Evolutionary conservation across 2,113 vertebrate species (phyloP), one percentile per base, ranked within the genome.

Genomic region (Rhipidura dahli): DNA sequence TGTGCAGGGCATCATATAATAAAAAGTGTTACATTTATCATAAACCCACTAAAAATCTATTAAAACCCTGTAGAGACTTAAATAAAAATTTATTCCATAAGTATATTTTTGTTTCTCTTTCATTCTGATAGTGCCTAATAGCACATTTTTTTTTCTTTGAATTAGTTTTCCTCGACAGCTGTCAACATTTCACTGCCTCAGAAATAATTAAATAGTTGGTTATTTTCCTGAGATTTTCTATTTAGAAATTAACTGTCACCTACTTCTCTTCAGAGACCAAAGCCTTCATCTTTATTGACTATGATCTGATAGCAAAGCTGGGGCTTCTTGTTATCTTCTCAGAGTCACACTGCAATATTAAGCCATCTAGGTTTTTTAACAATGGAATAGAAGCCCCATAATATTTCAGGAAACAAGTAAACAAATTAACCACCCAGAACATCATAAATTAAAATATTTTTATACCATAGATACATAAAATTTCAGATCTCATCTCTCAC

Each of bases 161-260:
- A 66, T 77, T 87, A 66, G 35, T 71, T 83, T 83, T 89, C 15
- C 39, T 70, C 92, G 89, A 70, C 51, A 94, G 47, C 60, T 90
- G 83, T 90, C 91, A 97, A 64, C 39, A 51, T 96, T 94, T 93
- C 18, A 7, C 30, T 87, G 47, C 23, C 47, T 93, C 64, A 81
- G 66, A 95, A 94, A 90, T 83, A 92, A 90, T 75, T 92, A 63
- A 88, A 66, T 12, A 78, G 61, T 89, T 79, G 15, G 31, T 54
- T 86, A 27, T 95, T 95, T 90, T 85, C 79, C 64, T 81, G 68
- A 93, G 63, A 89, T 80, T 78, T 92, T 40, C 54, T 85, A 15
- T 66, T 94, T 87, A 81, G 33, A 60, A 70, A 63, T 70, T 93
- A 73, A 59, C 39, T 92, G 76, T 92, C 64, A 70, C 13, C 40